Conservation (phyloP, 2,113 vertebrate genomes). For the Cranoglanis bouderius region DNA sequence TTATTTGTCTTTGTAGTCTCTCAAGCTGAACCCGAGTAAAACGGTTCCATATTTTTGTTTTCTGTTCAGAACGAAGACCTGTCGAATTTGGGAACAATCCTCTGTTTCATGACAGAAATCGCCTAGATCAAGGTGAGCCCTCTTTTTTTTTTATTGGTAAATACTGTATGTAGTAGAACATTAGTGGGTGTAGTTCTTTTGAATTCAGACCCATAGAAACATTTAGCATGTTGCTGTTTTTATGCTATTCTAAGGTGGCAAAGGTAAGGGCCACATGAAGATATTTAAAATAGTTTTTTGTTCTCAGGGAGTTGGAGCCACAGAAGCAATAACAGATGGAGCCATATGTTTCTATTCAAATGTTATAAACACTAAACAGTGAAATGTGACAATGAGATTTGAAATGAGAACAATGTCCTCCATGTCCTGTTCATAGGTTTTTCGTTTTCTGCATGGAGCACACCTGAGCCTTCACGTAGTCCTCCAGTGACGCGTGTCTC, state of each 20-base stretch:
- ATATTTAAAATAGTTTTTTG: not conserved
- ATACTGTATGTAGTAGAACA: not conserved
- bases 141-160: not conserved
- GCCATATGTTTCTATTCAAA: not conserved
- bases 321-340: no score
- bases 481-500: constrained; percentile 76
- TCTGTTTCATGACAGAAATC: constrained; percentile 64
- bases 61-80: constrained; percentile 68
- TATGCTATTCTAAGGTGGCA: not conserved
- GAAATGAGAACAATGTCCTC: not conserved
- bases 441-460: constrained; percentile 68
- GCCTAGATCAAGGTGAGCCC: constrained; percentile 68
- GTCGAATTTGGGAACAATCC: constrained; percentile 71
- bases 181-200: not conserved
- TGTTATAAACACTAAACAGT: not conserved
- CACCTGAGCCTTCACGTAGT: constrained; percentile 66
- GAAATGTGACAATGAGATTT: not conserved
- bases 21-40: constrained; percentile 13
- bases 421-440: constrained; percentile 56
- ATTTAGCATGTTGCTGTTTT: not conserved
- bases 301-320: not conserved
- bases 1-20: constrained; percentile 16
- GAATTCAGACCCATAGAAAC: not conserved
- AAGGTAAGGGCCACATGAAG: not conserved
- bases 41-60: constrained; percentile 58